Base-by-base conservation (phyloP, 2,113 vertebrate species). In the Fregetta grallaria region DNA sequence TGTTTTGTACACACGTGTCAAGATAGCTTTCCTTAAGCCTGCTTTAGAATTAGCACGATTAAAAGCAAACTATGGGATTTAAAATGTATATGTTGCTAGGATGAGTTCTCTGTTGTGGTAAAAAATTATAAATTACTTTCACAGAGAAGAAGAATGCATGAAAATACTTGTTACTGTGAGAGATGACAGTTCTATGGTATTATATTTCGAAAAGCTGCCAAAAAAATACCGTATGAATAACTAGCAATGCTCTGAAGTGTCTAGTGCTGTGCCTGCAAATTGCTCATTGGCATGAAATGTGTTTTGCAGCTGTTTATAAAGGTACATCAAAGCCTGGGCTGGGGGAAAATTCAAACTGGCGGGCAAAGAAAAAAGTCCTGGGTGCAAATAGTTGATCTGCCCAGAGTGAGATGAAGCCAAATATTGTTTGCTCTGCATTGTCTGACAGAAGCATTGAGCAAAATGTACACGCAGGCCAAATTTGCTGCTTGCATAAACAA, bases 241-340 rank as follows among this genome's bases (percentile, higher is more conserved):
- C 93, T 94, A 94, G 95, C 86, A 84, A 66, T 86, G 82, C 88
- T 94, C 89, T 95, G 95, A 95, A 96, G 96, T 73, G 84, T 90
- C 90, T 94, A 85, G 85, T 86, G 91, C 93, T 97, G 85, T 81
- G 94, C 93, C 94, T 97, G 95, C 87, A 97, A 96, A 96, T 96
- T 95, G 91, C 30, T 97, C 85, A 86, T 95, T 96, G 95, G 94
- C 95, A 94, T 94, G 89, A 96, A 97, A 97, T 96, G 91, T 95
- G 87, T 97, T 96, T 96, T 96, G 92, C 94, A 95, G 94, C 72
- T 96, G 89, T 91, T 91, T 97, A 73, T 36, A 87, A 95, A 95
- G 91, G 92, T 96, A 95, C 91, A 91, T 96, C 97, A 96, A 95
- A 97, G 96, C 89, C 92, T 74, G 82, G 87, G 75, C 87, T 92